Conservation (phyloP, 1,140 invertebrate species). For the Drosophila melanica region DNA sequence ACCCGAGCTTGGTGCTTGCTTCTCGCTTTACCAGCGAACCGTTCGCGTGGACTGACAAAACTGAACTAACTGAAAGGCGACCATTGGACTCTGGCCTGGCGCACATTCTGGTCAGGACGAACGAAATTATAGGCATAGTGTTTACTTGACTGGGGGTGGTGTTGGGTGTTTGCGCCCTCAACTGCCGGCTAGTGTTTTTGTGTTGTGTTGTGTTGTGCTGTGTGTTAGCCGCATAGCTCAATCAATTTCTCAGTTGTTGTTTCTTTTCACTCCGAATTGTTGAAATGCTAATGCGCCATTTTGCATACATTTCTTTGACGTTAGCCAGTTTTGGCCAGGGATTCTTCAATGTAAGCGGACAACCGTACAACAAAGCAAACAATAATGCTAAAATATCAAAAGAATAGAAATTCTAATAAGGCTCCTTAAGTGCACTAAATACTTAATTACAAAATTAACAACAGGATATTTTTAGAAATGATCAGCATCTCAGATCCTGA, state of each 20-base stretch:
- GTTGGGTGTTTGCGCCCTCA: not conserved
- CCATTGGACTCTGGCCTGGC: constrained; percentile 24
- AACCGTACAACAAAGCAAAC: not conserved
- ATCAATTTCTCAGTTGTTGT: constrained; percentile 62
- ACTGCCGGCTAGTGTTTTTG: constrained; percentile 10
- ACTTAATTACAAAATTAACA: too few species aligned
- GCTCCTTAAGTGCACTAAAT: not conserved
- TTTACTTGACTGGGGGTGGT: constrained; percentile 7
- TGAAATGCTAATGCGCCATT: constrained; percentile 82
- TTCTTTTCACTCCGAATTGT: constrained; percentile 54
- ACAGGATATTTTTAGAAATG: too few species aligned
- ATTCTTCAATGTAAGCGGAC: constrained; percentile 5
- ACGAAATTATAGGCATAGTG: constrained; percentile 66
- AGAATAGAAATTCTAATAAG: constrained; percentile 15
- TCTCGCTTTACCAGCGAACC: constrained; percentile 44
- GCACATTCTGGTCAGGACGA: constrained; percentile 61
- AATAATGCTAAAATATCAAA: constrained; percentile 3
- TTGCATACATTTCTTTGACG: constrained; percentile 71
- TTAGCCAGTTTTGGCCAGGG: constrained; percentile 40
- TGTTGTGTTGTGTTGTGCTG: not conserved
- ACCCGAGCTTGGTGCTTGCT: not conserved
- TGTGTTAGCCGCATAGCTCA: constrained; percentile 54
- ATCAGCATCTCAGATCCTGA: too few species aligned
- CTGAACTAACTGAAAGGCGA: constrained; percentile 68
- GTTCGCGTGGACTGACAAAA: constrained; percentile 69